Base-by-base conservation (phyloP, 2,797 vertebrate species). In the Gallinago solitaria region DNA sequence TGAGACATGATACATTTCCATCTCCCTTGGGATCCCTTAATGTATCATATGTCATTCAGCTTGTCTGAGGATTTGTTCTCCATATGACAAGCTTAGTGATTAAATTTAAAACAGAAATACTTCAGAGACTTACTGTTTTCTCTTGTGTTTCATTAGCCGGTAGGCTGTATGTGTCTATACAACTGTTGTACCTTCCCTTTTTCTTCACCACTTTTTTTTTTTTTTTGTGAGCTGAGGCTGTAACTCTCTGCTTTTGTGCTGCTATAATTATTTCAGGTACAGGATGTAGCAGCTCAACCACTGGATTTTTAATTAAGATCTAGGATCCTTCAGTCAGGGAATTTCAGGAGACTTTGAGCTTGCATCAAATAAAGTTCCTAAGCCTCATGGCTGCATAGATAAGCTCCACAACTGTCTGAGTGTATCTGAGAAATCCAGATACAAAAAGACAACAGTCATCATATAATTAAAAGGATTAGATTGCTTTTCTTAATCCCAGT, bases 51-150 rank as follows among this genome's bases (percentile, higher is more conserved):
- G 57, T 87, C 94, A 90, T 68, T 92, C 86, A 93, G 53, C 11
- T 45, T 87, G 57, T 80, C 78, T 80, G 75, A 87, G 47, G 73
- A 74, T 81, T 95, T 84, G 37, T 77, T 92, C 78, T 91, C 61
- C 25, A 5, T 87, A 17, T 64, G 79, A 91, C 53, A 89, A 85
- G 65, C 80, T 75, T 54, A 71, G 71, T 78, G 57, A 85, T 69
- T 75, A 80, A 92, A 86, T 16, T n/a, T 78, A 89, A 95, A 92
- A 60, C 60, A 85, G 43, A 93, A 79, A 67, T 64, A 60, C 56
- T 64, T 87, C n/a, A 69, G 90, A 77, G 78, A 85, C 50, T 64
- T 59, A 28, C 9, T 87, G 33, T 1, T 79, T 88, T 65, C 39
- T 43, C 56, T 28, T n/a, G 13, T 73, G 32, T 71, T 95, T 90